These are phyloP conservation scores for Cladorhizidae sp. DNA, from an alignment of 37 sponge, comb jelly and placozoan genomes.

Conservation along the genomic window DNA sequence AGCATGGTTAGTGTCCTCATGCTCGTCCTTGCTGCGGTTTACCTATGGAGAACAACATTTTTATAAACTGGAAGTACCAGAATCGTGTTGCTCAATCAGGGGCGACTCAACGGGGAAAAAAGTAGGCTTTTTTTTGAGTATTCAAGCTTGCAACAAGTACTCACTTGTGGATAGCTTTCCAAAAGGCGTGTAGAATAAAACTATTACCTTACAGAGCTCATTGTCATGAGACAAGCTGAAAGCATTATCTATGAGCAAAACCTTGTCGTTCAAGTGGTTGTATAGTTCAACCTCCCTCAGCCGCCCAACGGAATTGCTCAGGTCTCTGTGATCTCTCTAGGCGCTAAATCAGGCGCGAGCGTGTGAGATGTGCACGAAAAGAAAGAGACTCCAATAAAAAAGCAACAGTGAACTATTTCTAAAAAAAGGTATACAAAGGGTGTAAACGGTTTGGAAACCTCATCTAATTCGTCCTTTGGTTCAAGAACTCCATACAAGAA, in stretches of 20 bases:
- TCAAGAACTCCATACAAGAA: constrained; percentile 74
- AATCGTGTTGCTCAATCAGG: too few relatives aligned
- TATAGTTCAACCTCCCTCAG: constrained; percentile 60
- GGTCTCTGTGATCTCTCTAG: constrained; percentile 50
- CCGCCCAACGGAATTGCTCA: constrained; percentile 17
- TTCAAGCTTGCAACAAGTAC: too few relatives aligned
- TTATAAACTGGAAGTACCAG: too few relatives aligned
- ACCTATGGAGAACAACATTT: too few relatives aligned
- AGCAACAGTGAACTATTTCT: not conserved
- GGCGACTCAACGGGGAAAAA: too few relatives aligned
- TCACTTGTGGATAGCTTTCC: too few relatives aligned
- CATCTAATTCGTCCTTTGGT: constrained; percentile 77
- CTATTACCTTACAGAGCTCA: too few relatives aligned
- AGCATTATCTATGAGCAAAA: not conserved
- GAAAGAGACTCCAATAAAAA: not conserved
- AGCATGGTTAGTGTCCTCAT: constrained; percentile 79
- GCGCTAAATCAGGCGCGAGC: constrained; percentile 40
- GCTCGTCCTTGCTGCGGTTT: constrained; percentile 70
- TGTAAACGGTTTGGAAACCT: constrained; percentile 28
- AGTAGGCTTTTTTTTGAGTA: too few relatives aligned
- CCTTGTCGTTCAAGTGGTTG: constrained; percentile 72
- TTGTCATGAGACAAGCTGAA: too few relatives aligned
- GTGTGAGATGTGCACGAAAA: too few relatives aligned
- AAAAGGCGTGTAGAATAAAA: too few relatives aligned
- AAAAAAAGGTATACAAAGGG: not conserved